phyloP scores from a whole-genome alignment of 2,113 vertebrate genomes.

The Xiphophorus hellerii region DNA sequence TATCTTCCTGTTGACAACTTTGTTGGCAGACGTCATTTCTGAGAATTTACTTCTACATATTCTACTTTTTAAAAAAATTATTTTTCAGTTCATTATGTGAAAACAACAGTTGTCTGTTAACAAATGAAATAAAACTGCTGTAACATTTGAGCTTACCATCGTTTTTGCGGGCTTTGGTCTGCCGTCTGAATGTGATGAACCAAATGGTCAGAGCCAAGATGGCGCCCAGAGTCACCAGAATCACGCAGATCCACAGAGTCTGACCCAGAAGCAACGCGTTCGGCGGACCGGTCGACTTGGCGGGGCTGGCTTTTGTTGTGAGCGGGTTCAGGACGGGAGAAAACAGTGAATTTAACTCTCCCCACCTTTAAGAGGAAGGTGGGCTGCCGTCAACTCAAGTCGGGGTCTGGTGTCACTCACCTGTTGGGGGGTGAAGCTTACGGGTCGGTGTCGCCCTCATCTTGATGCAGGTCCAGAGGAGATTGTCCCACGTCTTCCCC shows the following conservation, averaged over 20 bases:
- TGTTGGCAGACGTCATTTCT: neutral
- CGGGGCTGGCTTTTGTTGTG: neutral
- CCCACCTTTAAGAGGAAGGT: neutral
- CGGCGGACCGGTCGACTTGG: neutral
- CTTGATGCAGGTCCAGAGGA: constrained; percentile 1
- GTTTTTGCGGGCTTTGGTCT: constrained; percentile 16
- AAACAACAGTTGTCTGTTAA: neutral
- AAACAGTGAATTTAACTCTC: neutral
- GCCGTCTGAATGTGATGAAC: constrained; percentile 67
- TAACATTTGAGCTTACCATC: constrained; percentile 45
- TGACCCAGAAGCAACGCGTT: constrained; percentile 13
- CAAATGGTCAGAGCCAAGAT: constrained; percentile 70
- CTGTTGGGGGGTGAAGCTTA: constrained; percentile 5
- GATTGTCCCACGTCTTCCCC: constrained; percentile 31
- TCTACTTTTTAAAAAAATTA: neutral
- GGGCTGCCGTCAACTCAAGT: neutral
- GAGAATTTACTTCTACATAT: neutral
- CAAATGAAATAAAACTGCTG: neutral
- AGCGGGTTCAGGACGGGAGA: neutral
- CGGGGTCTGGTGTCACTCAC: constrained; percentile 35
- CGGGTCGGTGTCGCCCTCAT: fast-evolving
- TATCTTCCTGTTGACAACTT: neutral
- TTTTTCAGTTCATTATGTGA: neutral
- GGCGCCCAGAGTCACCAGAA: constrained; percentile 44
- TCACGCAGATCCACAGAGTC: constrained; percentile 63